Percentiles rank a stretch among this genome's conserved stretches.
phyloP scores from a whole-genome alignment of 2,888 invertebrate genomes.

The Cantharis rustica region DNA sequence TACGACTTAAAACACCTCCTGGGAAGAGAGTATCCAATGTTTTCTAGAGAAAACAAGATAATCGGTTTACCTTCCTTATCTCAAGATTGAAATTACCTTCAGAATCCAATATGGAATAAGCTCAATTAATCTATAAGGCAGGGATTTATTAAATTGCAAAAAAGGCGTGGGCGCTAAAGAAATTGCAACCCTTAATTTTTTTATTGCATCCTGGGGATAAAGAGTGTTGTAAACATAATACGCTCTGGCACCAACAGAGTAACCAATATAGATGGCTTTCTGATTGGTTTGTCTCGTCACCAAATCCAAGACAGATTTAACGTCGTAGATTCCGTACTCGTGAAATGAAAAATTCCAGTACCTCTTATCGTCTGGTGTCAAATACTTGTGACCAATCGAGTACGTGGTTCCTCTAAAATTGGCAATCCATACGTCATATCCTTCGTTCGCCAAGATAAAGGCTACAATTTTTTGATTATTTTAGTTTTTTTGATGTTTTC shows the following conservation, averaged over 20 bases:
- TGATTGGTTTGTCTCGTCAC: conserved; percentile 25
- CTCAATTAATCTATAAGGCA: background rate
- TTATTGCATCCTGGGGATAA: conserved; percentile 67
- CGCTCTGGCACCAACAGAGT: conserved; percentile 81
- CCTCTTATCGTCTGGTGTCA: conserved; percentile 24
- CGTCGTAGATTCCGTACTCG: conserved; percentile 24
- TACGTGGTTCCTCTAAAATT: conserved; percentile 40
- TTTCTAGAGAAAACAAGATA: background rate
- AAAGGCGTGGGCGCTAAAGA: conserved; percentile 54
- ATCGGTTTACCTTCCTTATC: background rate
- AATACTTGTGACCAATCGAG: conserved; percentile 36
- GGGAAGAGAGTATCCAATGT: background rate
- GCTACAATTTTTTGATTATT: conserved; percentile 35
- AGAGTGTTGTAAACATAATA: conserved; percentile 69
- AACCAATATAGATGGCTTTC: conserved; percentile 72
- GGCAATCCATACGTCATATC: conserved; percentile 60
- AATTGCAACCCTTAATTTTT: conserved; percentile 63
- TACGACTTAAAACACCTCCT: background rate
- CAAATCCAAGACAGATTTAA: conserved; percentile 24
- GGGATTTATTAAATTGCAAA: background rate
- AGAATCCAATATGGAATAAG: background rate
- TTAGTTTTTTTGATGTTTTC: background rate
- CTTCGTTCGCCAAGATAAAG: conserved; percentile 56
- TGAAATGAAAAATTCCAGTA: conserved; percentile 23
- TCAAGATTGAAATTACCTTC: background rate